These are phyloP conservation scores for Ladona fulva DNA, from an alignment of 1,140 invertebrate genomes.

Conservation along the genomic window DNA sequence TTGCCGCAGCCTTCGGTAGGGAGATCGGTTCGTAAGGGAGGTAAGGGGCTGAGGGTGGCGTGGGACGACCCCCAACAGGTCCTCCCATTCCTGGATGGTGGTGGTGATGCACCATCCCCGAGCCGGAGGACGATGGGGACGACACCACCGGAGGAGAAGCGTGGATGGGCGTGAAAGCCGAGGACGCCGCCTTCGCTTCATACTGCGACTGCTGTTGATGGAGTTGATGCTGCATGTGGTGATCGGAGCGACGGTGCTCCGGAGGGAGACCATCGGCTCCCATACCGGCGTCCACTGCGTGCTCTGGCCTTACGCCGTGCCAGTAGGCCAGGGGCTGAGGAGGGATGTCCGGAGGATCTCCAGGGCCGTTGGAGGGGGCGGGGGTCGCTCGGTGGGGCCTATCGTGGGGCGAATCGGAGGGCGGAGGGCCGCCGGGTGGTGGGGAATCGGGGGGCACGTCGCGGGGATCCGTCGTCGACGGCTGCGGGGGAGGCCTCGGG, in stretches of 20 bases:
- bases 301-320: background rate
- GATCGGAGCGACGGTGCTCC: slow-evolving; percentile 24
- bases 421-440: slow-evolving; percentile 38
- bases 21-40: slow-evolving; percentile 85
- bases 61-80: slow-evolving; percentile 35
- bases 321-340: background rate
- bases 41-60: slow-evolving; percentile 62
- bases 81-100: slow-evolving; percentile 59
- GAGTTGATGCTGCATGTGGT: slow-evolving; percentile 18
- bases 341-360: slow-evolving; percentile 40
- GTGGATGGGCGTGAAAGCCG: slow-evolving; percentile 84
- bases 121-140: background rate
- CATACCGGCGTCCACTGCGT: background rate
- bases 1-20: slow-evolving; percentile 47
- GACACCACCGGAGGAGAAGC: slow-evolving; percentile 36
- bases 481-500: slow-evolving; percentile 41
- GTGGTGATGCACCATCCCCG: slow-evolving; percentile 33
- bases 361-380: slow-evolving; percentile 45
- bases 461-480: slow-evolving; percentile 33
- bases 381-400: slow-evolving; percentile 54
- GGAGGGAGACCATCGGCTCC: background rate
- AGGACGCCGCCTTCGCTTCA: slow-evolving; percentile 48
- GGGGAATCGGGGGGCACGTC: slow-evolving; percentile 31
- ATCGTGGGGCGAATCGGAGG: slow-evolving; percentile 47
- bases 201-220: slow-evolving; percentile 18